Conservation (phyloP, 1,140 invertebrate species). For the Drosophila melanica region DNA sequence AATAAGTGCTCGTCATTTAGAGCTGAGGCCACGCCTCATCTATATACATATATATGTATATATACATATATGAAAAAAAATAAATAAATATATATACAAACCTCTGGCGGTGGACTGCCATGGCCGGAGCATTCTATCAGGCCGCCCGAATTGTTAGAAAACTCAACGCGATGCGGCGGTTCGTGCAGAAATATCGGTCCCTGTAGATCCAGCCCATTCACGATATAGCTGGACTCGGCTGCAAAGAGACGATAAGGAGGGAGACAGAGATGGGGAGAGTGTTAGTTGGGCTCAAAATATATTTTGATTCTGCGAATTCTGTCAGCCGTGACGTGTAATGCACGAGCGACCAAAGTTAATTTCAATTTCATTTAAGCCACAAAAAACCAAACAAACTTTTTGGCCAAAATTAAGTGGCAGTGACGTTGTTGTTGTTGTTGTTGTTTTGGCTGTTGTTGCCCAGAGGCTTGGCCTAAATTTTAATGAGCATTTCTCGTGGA, state of each 20-base stretch:
- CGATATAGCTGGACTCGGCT: slow-evolving; percentile 70
- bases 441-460: slow-evolving; percentile 1
- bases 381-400: slow-evolving; percentile 50
- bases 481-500: slow-evolving; percentile 69
- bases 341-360: slow-evolving; percentile 68
- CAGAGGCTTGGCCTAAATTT: slow-evolving; percentile 75
- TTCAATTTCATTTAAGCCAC: slow-evolving; percentile 73
- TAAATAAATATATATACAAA: slow-evolving; percentile 73
- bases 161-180: slow-evolving; percentile 92
- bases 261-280: slow-evolving; percentile 4
- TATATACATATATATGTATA: neutral
- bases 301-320: slow-evolving; percentile 2
- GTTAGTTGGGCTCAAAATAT: neutral
- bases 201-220: slow-evolving; percentile 88
- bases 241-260: slow-evolving; percentile 38
- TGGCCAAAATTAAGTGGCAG: slow-evolving; percentile 59
- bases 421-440: slow-evolving; percentile 8
- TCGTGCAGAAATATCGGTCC: slow-evolving; percentile 91
- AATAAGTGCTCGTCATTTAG: too few species aligned
- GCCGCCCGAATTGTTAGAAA: slow-evolving; percentile 92
- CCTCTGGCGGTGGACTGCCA: slow-evolving; percentile 89
- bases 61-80: neutral
- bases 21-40: neutral
- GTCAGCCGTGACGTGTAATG: slow-evolving; percentile 15
- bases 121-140: slow-evolving; percentile 92